Conservation (phyloP, 2,797 vertebrate genomes). For the Lophius americanus region DNA sequence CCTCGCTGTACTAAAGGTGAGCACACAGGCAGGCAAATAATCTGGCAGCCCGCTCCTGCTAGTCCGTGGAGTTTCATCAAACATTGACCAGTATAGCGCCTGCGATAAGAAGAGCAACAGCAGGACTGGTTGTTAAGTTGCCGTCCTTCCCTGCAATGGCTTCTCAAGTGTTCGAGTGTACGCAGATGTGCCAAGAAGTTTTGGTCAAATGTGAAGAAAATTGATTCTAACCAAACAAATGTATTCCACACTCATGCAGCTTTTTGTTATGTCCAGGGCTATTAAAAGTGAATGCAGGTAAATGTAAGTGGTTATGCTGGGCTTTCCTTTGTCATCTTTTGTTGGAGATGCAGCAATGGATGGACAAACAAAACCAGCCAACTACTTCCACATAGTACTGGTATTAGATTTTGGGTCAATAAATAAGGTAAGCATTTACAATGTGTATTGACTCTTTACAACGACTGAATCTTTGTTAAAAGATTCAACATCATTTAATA, state of each 20-base stretch:
- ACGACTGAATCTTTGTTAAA: no score
- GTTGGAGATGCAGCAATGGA: conserved; percentile 9
- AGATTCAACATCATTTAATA: no score
- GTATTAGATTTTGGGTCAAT: conserved; percentile 10
- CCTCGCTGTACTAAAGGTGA: conserved; percentile 72
- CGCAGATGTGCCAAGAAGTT: conserved; percentile 61
- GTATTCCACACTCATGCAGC: conserved; percentile 16
- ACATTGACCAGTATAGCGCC: conserved; percentile 64
- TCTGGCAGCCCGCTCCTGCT: conserved; percentile 61
- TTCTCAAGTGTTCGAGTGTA: conserved; percentile 47
- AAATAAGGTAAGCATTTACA: no score
- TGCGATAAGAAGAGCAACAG: conserved; percentile 53
- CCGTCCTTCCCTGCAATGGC: conserved; percentile 32
- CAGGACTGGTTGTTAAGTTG: conserved; percentile 45
- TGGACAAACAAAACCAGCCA: conserved; percentile 20
- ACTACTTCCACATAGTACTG: conserved; percentile 6
- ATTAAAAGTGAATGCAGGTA: conserved; percentile 31
- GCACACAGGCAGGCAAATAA: conserved; percentile 65
- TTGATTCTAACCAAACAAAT: conserved; percentile 38
- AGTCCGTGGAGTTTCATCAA: conserved; percentile 53
- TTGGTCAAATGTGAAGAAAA: conserved; percentile 52
- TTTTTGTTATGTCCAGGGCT: conserved; percentile 12
- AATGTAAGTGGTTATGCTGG: conserved; percentile 8
- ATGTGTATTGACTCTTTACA: no score
- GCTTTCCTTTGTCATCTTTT: conserved; percentile 18